These are phyloP conservation scores for Epinotia nisella DNA, from an alignment of 2,888 invertebrate genomes.

Conservation along the genomic window DNA sequence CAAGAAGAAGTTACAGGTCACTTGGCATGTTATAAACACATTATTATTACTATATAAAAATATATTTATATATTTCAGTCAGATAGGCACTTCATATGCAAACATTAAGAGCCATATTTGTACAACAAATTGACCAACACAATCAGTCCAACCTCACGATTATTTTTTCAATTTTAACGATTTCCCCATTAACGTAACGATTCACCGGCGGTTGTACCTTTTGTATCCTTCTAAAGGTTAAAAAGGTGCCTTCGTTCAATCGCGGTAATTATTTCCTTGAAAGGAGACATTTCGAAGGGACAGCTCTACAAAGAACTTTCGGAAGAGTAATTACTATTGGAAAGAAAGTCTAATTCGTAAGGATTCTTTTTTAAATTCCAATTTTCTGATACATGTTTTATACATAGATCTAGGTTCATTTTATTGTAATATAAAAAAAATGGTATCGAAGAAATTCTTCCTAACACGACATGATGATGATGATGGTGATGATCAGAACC, in stretches of 20 bases:
- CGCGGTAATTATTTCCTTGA: slow-evolving; percentile 70
- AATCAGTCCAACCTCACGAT: background rate
- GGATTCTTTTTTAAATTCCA: slow-evolving; percentile 14
- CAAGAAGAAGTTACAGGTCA: too few species aligned
- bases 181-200: slow-evolving; percentile 62
- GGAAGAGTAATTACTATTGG: slow-evolving; percentile 40
- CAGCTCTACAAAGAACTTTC: slow-evolving; percentile 53
- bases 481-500: too few species aligned
- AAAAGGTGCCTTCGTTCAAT: slow-evolving; percentile 61
- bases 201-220: slow-evolving; percentile 58
- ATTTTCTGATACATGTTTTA: slow-evolving; percentile 8
- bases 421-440: too few species aligned
- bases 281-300: slow-evolving; percentile 55
- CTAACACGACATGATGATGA: too few species aligned
- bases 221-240: slow-evolving; percentile 57
- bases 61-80: too few species aligned
- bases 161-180: slow-evolving; percentile 52
- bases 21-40: too few species aligned
- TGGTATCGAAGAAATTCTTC: too few species aligned
- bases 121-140: slow-evolving; percentile 16
- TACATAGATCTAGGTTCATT: background rate
- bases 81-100: background rate
- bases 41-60: too few species aligned
- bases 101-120: slow-evolving; percentile 29
- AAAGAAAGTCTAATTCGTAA: slow-evolving; percentile 25